Evolutionary conservation across 2,113 vertebrate genomes (phyloP).

Genomic region (Falcunculus frontatus): DNA sequence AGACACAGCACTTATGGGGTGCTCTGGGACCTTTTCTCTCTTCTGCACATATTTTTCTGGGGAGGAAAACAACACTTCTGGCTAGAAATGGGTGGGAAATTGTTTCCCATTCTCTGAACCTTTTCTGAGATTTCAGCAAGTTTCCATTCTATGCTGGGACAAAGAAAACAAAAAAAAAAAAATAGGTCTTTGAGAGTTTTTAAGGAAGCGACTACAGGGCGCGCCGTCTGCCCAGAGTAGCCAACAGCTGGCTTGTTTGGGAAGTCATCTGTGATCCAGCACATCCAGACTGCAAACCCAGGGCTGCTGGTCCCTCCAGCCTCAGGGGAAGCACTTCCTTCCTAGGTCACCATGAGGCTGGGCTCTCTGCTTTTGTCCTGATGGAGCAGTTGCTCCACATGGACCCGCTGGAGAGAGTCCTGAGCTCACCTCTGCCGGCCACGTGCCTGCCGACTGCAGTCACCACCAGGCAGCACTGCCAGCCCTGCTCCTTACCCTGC

Average conservation of each 20-base stretch:
- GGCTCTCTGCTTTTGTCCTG: background rate
- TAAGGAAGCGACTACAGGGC: background rate
- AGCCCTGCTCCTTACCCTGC: background rate
- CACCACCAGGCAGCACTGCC: background rate
- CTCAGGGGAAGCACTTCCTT: background rate
- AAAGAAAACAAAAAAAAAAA: conserved; percentile 29
- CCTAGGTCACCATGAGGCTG: background rate
- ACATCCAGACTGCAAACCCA: background rate
- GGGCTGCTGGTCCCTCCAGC: background rate
- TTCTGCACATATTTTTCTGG: conserved; percentile 40
- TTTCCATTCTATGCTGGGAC: conserved; percentile 43
- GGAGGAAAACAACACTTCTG: conserved; percentile 33
- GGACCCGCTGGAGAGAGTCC: background rate
- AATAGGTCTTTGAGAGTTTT: background rate
- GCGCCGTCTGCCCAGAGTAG: background rate
- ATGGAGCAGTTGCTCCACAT: background rate
- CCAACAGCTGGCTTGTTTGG: background rate
- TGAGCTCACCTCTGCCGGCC: background rate
- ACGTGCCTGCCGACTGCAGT: background rate
- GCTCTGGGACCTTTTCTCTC: conserved; percentile 31
- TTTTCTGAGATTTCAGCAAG: conserved; percentile 50
- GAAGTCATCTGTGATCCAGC: background rate
- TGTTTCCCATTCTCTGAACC: conserved; percentile 15
- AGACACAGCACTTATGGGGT: conserved; percentile 32
- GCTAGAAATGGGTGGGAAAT: conserved; percentile 58